Base-by-base conservation (phyloP, 64 coral and sea anemone genomes). In the Montipora cactus region DNA sequence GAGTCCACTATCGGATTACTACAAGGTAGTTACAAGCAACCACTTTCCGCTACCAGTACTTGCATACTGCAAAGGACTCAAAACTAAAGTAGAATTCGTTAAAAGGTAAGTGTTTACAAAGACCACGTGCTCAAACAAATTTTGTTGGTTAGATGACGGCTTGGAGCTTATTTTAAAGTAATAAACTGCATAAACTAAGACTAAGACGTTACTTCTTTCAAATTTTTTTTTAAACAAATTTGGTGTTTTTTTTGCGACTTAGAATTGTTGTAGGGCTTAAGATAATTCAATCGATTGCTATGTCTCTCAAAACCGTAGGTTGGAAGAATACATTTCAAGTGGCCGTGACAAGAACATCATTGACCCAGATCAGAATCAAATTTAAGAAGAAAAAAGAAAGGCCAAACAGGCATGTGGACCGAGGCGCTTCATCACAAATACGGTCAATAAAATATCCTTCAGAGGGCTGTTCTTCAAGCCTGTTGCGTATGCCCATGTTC, bases 281-380 rank as follows among this genome's bases (percentile, higher is more conserved):
- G 12, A 37, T 76, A 55, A 55, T 55, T 78, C 14, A 46, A 16
- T 48, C 44, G 76, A 78, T 15, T 49, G 76, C 47, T 78, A 19
- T 78, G 44, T 45, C 76, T 78, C 76, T 78, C 45, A 48, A 18
- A 78, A 49, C 18, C 58, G 46, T 28, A 79, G 83, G 81, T 49
- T 93, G 5, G 91, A 87, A 67, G 83, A 93, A 78, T 93, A 87
- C 46, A 93, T 93, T 21, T 37, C 4, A 76, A 53, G 44, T 47
- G 91, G 91, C 77, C 83, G 62, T 37, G 81, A 93, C 74, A 86
- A 78, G 47, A 67, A 78, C 15, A 77, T 93, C 8, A 49, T 93
- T 37, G 82, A 93, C 23, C 91, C 91, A 61, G 91, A 87, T 44
- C 22, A 11, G 58, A 7, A 87, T 66, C 22, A 87, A 67, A 76